Evolutionary conservation across 2,888 invertebrate genomes (phyloP), one percentile per base, ranked within the genome.

Genomic region (Eupithecia dodoneata): DNA sequence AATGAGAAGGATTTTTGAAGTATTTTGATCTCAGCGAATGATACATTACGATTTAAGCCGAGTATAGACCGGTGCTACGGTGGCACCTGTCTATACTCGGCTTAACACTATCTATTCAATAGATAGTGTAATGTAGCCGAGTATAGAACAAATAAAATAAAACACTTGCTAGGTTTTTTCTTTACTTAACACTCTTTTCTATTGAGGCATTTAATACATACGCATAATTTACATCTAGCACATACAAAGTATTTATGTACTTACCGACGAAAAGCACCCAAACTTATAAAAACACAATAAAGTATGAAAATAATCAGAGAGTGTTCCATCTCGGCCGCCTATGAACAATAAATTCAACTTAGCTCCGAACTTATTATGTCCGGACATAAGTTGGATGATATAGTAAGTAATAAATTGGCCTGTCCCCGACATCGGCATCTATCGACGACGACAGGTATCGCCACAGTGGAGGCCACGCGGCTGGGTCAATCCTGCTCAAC

Each of bases 381-480:
- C 85, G 84, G 82, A 81, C 83, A 83, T 82, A 83, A 82, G 82
- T 81, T 81, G 79, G 87, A 91, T 92, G 92, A 93, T 93, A 91
- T 91, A 92, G 87, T 87, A 87, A 87, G 85, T 89, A 86, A 92
- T 93, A 92, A 93, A 92, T 92, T 89, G 85, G 83, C 87, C 82
- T 83, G 83, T 80, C 82, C 79, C 85, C 83, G 91, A 91, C 91
- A 88, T 87, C 84, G 89, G 91, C 87, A 89, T 90, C 91, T 91
- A 90, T 91, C 89, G 87, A 86, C 88, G 86, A 81, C 84, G 91
- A 90, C 91, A 91, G 91, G 90, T 89, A 83, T 82, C 83, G 72
- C 45, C 81, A 88, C 87, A 79, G 79, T 49, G 47, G 13, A 66
- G 2, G 5, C 0, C 12, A 5, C 2, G 4, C 10, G 18, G 76